Evolutionary conservation across 1,140 invertebrate species (phyloP).

Genomic region (Gyrodactylus salaris): DNA sequence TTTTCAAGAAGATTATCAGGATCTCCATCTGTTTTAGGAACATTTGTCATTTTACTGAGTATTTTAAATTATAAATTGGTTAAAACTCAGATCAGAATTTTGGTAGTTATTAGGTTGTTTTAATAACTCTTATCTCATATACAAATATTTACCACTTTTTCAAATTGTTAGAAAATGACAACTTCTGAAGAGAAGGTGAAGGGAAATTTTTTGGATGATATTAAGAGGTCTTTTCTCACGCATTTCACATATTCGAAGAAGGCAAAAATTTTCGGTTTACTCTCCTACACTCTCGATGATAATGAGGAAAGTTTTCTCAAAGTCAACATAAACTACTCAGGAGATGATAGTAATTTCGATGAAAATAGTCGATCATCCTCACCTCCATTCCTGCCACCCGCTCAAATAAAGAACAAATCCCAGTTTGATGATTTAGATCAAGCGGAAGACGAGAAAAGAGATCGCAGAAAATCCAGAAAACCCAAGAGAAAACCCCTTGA

Average conservation of each 20-base stretch:
- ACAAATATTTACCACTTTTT: not conserved
- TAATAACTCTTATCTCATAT: too few species aligned
- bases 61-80: too few species aligned
- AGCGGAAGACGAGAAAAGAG: not conserved
- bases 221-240: not conserved
- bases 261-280: not conserved
- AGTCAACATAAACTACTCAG: not conserved
- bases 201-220: not conserved
- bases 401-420: not conserved
- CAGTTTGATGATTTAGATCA: not conserved
- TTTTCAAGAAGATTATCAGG: not conserved
- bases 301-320: not conserved
- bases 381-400: not conserved
- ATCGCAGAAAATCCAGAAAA: not conserved
- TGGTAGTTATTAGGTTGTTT: too few species aligned
- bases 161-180: not conserved
- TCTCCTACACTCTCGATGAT: not conserved
- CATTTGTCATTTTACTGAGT: not conserved
- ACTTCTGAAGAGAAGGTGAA: not conserved
- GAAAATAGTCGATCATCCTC: not conserved
- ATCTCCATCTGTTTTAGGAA: not conserved
- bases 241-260: not conserved
- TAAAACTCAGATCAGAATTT: too few species aligned
- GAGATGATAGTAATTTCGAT: not conserved
- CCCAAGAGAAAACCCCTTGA: not conserved